Evolutionary conservation across 2,888 invertebrate species (phyloP).

Genomic region (Ochropleura leucogaster): DNA sequence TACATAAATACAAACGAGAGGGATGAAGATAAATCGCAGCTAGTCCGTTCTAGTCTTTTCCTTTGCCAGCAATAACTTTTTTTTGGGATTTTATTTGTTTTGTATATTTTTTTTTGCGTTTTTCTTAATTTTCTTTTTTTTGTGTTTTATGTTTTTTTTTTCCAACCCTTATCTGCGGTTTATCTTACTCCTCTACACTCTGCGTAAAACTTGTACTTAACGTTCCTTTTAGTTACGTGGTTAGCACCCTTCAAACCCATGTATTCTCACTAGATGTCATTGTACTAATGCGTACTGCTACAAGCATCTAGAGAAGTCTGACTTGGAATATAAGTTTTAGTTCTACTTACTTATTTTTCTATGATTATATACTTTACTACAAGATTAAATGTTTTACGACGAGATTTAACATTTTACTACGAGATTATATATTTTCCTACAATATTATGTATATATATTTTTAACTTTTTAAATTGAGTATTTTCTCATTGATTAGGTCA

Average conservation of each 20-base stretch:
- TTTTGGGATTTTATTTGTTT: background rate
- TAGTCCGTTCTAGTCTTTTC: background rate
- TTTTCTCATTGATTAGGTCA: background rate
- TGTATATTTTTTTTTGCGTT: background rate
- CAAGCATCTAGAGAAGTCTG: background rate
- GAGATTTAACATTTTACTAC: too few species aligned
- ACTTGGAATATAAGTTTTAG: background rate
- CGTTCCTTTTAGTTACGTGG: background rate
- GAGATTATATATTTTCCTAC: too few species aligned
- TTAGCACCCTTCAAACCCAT: constrained; percentile 31
- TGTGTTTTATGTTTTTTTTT: background rate
- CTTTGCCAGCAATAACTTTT: background rate
- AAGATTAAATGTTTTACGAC: too few species aligned
- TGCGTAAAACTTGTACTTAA: constrained; percentile 30
- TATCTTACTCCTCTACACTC: background rate
- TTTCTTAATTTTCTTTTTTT: background rate
- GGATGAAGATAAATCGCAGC: constrained; percentile 11
- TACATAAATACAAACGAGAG: constrained; percentile 16
- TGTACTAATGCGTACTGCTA: background rate
- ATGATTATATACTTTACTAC: background rate
- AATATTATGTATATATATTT: too few species aligned
- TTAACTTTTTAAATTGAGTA: too few species aligned
- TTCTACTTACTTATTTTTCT: background rate
- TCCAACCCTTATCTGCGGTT: background rate
- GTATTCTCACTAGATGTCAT: constrained; percentile 34